Base-by-base conservation (phyloP, 2,888 invertebrate species). In the Lordiphosa andalusiaca region DNA sequence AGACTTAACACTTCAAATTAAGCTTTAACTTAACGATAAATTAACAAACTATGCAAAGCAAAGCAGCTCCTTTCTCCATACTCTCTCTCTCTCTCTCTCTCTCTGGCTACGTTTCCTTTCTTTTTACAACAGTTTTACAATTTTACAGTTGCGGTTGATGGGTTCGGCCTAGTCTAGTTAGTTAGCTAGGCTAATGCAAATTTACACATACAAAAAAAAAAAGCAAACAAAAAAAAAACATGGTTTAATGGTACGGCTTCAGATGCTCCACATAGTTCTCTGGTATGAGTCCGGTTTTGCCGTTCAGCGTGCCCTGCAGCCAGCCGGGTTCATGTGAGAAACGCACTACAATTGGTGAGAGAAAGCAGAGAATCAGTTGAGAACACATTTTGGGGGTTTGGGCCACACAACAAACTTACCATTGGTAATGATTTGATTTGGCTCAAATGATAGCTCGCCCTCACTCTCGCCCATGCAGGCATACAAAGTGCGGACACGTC, bases 391-490 rank as follows among this genome's bases (percentile, higher is more conserved):
- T 19, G 0, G 0, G 25, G 6, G 1, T 6, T 6, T 25, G 6
- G 16, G 16, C 16, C 16, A 16, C 16, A 16, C 16, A 16, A 0
- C n/a, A n/a, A 25, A 76, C 75, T 86, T 91, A 97, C 98, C 98
- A 92, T 98, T 96, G 67, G 95, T 96, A 85, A 99, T 97, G 85
- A 99, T 97, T 92, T 98, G 96, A 92, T 99, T 98, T 69, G 98
- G 98, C 91, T 98, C 97, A 91, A 99, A 99, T 25, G 98, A 98
- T 75, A 99, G 91, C 91, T 99, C 99, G 69, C 97, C 96, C 87
- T 97, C 97, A 90, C 97, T 96, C 91, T 98, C 98, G 53, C 98
- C 98, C 74, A 97, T 92, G 89, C 99, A 99, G 50, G 97, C 96
- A 91, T 98, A 99, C 73, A 99, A 91, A 51, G 99, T 98, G 86